Evolutionary conservation across 2,888 invertebrate species (phyloP).

Genomic region (Liposcelis brunnea): DNA sequence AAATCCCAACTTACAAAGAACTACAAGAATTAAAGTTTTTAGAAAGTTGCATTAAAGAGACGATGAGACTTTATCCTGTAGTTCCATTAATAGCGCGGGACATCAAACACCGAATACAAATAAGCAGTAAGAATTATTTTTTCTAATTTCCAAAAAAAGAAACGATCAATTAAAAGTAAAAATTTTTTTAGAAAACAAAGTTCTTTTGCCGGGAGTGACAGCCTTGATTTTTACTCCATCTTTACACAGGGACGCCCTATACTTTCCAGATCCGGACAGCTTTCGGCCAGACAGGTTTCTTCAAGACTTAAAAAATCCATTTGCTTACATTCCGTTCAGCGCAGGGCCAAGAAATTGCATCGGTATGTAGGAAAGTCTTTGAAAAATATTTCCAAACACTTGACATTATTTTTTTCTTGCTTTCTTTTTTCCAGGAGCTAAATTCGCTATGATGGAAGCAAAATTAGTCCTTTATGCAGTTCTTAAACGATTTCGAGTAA

Average conservation of each 20-base stretch:
- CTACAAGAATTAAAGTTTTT: slow-evolving; percentile 22
- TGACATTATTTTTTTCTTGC: too few relatives aligned
- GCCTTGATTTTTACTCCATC: slow-evolving; percentile 24
- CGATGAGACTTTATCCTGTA: slow-evolving; percentile 24
- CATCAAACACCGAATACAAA: slow-evolving; percentile 22
- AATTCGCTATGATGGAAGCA: slow-evolving; percentile 25
- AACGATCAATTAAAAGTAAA: neutral
- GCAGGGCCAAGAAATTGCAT: slow-evolving; percentile 30
- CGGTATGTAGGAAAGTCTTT: too few relatives aligned
- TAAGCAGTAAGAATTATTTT: slow-evolving; percentile 11
- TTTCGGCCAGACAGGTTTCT: slow-evolving; percentile 36
- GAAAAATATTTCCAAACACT: too few relatives aligned
- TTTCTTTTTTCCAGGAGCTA: slow-evolving; percentile 20
- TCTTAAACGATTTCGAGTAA: slow-evolving; percentile 26
- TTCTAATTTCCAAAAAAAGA: neutral
- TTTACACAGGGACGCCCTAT: slow-evolving; percentile 30
- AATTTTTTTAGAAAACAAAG: slow-evolving; percentile 21
- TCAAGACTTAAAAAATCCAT: slow-evolving; percentile 25
- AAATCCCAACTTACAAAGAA: slow-evolving; percentile 20
- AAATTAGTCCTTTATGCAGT: slow-evolving; percentile 27
- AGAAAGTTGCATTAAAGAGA: slow-evolving; percentile 24
- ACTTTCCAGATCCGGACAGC: slow-evolving; percentile 31
- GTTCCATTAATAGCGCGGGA: slow-evolving; percentile 24
- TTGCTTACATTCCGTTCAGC: slow-evolving; percentile 28
- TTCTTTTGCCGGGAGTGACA: slow-evolving; percentile 24